Evolutionary conservation across 2,888 invertebrate genomes (phyloP), one percentile per base, ranked within the genome.

Genomic region (Cerastoderma edule): DNA sequence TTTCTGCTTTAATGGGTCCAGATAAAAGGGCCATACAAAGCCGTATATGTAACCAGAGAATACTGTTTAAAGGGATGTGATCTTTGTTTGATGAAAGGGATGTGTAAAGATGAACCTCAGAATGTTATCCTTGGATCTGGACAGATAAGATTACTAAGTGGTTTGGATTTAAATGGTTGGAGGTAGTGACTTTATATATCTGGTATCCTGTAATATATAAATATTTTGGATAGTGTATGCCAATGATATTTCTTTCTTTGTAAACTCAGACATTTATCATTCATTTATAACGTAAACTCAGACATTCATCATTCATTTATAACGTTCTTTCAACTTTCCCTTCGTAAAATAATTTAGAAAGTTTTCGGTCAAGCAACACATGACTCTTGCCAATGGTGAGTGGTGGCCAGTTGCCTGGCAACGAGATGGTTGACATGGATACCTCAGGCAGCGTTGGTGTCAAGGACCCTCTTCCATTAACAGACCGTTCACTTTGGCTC

Each of bases 401-500:
- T 67, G 82, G 74, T 63, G 75, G 73, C 50, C 72, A 70, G 72
- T 77, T 71, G 72, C 79, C 77, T 76, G 73, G 77, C 67, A 72
- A 82, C 67, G 67, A 60, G 53, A 76, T 74, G 78, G 80, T 80
- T 70, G 80, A 78, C 64, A 79, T 77, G 80, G 84, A 77, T 53
- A 73, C 75, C 4, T 75, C 82, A 64, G 80, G 78, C 67, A 72
- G 70, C 60, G 85, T 85, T 57, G 81, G 80, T 50, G 75, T 85
- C 28, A 83, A 83, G 27, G 83, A 84, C 44, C 79, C 83, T 57
- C 74, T 83, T 44, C 81, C 83, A 28, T 68, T 87, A 24, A 75
- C 78, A 16, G 84, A 84, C 75, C 78, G 86, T 10, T 75, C 86
- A 8, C 54, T 85, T 28, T 88, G 88, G 88, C 81, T 87, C 10